Base-by-base conservation (phyloP, 2,113 vertebrate genomes). In the Eira barbara region DNA sequence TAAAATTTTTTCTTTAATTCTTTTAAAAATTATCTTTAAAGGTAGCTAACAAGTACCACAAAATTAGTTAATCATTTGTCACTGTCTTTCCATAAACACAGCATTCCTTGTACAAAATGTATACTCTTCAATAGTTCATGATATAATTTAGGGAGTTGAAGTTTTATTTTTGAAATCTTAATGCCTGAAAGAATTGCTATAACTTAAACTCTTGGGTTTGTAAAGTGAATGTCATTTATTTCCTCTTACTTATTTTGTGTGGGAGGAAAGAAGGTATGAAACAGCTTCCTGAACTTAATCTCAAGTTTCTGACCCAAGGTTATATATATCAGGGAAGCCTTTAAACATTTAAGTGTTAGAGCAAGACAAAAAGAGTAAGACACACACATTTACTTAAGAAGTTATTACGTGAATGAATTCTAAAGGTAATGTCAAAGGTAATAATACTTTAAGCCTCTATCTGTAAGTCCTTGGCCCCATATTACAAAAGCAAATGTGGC, bases 21-120 rank as follows among this genome's bases (percentile, higher is more conserved):
- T 42, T 61, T 91, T 39, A 9, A 61, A 93, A 95, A 76, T 63
- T 78, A 81, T n/a, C 13, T 95, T 83, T 84, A 95, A 82, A 81
- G 8, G 55, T 27, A 86, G 14, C 42, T 49, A 93, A 88, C 20
- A 71, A 39, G 31, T 49, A 92, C 23, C 42, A 61, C 3, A 95
- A 17, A 91, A 34, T 69, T 34, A 76, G 25, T 14, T 34, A 76
- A 29, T 14, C 2, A 39, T 34, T 63, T 93, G 4, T 21, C 4
- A 36, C 52, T 63, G 5, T 3, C 14, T 52, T 45, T n/a, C 6
- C 36, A 84, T 27, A 84, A 2, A 45, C 2, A 47, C 4, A 80
- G 6, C 13, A 92, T 47, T 81, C 36, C 31, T 20, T 9, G 9
- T 34, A 42, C 9, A 80, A 69, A 83, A 59, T 27, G 13, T 6